Conservation (phyloP, 2,113 vertebrate genomes). For the Lampris megalopsis region DNA sequence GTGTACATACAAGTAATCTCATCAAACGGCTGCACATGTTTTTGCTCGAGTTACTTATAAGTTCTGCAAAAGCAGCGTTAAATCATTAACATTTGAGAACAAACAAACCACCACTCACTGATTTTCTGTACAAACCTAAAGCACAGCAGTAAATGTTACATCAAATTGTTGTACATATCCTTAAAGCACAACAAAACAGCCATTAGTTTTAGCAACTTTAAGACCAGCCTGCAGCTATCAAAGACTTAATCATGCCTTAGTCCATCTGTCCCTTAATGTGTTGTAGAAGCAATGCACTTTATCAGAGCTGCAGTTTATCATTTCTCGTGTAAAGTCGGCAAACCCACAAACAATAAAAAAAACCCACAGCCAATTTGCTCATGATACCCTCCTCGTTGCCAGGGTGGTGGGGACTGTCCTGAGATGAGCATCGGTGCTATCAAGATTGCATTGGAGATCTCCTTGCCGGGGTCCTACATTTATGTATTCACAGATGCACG, state of each 20-base stretch:
- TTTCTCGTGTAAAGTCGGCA: not conserved
- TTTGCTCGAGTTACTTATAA: not conserved
- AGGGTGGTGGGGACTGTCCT: constrained; percentile 98
- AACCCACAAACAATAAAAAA: not conserved
- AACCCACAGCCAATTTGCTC: not conserved
- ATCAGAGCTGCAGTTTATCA: not conserved
- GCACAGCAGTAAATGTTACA: constrained; percentile 1
- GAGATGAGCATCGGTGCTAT: constrained; percentile 99
- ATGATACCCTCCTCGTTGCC: constrained; percentile 43
- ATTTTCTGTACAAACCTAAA: not conserved
- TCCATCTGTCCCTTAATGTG: not conserved
- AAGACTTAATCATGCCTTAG: not conserved
- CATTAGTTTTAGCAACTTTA: not conserved
- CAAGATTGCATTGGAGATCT: constrained; percentile 98
- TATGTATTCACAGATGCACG: constrained; percentile 98
- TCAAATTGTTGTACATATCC: not conserved
- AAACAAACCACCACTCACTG: not conserved
- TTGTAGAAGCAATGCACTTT: not conserved
- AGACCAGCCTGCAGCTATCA: not conserved
- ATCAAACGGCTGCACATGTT: not conserved
- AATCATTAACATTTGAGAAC: not conserved
- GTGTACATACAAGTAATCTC: not conserved
- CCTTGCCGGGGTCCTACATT: constrained; percentile 95
- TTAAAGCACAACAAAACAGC: not conserved
- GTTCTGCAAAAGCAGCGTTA: not conserved